Base-by-base conservation (phyloP, 2,888 invertebrate genomes). In the Thecocarcelia acutangulata region DNA sequence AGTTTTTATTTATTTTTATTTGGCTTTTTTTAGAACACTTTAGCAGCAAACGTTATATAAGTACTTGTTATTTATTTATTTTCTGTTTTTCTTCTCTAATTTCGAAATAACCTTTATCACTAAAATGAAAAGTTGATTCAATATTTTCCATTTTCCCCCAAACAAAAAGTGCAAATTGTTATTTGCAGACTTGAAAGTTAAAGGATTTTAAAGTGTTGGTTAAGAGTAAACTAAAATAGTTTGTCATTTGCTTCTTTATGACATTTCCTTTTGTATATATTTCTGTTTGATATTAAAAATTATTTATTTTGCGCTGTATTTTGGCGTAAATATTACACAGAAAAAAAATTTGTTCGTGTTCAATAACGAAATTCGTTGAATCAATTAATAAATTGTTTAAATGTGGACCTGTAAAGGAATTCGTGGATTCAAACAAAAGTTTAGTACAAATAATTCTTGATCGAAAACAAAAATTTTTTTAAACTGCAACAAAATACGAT, bases 41-140 rank as follows among this genome's bases (percentile, higher is more conserved):
- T 17, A 50, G 58, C 37, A 42, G 61, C 42, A 61, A 61, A 40
- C 40, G 4, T 21, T 66, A n/a, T 37, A 21, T 40, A 42, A 61
- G 28, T 17, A 44, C 50, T 63, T 40, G 50, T 17, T 70, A 6
- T 28, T 33, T 3, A 9, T 24, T 70, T 6, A n/a, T 42, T 72
- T 72, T 59, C 11, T 5, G 1, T 21, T 15, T 40, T 1, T 13
- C n/a, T 28, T 2, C n/a, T 61, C 13, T 24, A 24, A 21, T 68
- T 61, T 54, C 33, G 28, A 15, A 72, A 28, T 28, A 33, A 28
- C 48, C 59, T 40, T 59, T 24, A 70, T 24, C 24, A 42, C 42
- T 13, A 17, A 61, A 72, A 33, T 21, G 19, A 28, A 21, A 3
- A 40, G 1, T 4, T 3, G 8, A 19, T 37, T 24, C 40, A 52